Percentiles rank a stretch among this genome's conserved stretches.
These are phyloP conservation scores for Vannuccia rotundouncinata DNA, from an alignment of 2,888 invertebrate genomes.

Conservation along the genomic window DNA sequence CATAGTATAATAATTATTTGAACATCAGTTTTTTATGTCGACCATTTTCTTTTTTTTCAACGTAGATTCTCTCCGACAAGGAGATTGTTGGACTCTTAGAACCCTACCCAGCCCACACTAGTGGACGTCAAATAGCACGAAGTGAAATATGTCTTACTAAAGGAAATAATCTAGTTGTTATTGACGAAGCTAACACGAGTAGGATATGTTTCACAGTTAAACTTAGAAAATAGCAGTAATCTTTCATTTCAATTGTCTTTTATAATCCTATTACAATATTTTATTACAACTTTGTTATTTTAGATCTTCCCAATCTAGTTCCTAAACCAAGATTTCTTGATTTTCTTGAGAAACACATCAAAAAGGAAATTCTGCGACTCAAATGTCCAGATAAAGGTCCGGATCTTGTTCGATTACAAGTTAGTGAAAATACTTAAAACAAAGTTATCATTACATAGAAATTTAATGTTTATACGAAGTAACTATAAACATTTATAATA, in stretches of 20 bases:
- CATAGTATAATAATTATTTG: too few species aligned
- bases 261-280: too few species aligned
- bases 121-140: slow-evolving; percentile 47
- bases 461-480: neutral
- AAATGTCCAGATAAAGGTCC: slow-evolving; percentile 50
- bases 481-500: neutral
- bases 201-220: neutral
- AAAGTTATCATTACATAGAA: neutral
- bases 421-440: neutral
- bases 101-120: slow-evolving; percentile 57
- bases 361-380: slow-evolving; percentile 51
- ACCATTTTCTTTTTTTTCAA: too few species aligned
- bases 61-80: too few species aligned
- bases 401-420: slow-evolving; percentile 44
- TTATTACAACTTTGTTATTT: too few species aligned
- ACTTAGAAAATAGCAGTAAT: too few species aligned
- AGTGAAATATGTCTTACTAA: slow-evolving; percentile 48
- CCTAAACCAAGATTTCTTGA: slow-evolving; percentile 55
- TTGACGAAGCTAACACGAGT: slow-evolving; percentile 49
- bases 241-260: too few species aligned
- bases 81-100: slow-evolving; percentile 43
- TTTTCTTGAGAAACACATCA: slow-evolving; percentile 53
- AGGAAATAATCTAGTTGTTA: slow-evolving; percentile 49
- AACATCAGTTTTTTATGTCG: too few species aligned
- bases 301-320: slow-evolving; percentile 37